Conservation (phyloP, 1,140 invertebrate genomes). For the Drosophila suzukii region DNA sequence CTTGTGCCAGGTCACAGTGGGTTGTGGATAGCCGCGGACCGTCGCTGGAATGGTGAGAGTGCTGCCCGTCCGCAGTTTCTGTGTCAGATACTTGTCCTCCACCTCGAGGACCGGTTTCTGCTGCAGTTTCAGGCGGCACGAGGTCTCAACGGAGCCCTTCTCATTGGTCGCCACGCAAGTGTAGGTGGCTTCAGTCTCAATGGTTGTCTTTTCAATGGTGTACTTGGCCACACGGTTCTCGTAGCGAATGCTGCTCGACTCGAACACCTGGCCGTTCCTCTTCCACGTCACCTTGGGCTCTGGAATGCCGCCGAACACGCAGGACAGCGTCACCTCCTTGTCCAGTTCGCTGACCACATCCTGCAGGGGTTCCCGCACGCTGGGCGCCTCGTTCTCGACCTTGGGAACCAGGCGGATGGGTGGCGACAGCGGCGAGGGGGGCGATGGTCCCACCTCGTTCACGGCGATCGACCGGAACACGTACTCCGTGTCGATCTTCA, state of each 20-base stretch:
- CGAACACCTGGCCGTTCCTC: slow-evolving; percentile 86
- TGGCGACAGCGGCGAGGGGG: slow-evolving; percentile 86
- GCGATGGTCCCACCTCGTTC: slow-evolving; percentile 89
- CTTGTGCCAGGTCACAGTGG: slow-evolving; percentile 88
- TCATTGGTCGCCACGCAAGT: slow-evolving; percentile 90
- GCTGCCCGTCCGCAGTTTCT: slow-evolving; percentile 87
- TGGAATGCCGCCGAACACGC: slow-evolving; percentile 93
- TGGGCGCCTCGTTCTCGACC: slow-evolving; percentile 86
- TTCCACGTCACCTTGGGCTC: slow-evolving; percentile 93
- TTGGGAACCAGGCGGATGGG: slow-evolving; percentile 86
- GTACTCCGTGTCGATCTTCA: slow-evolving; percentile 90
- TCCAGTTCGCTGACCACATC: slow-evolving; percentile 86
- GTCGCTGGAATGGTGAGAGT: slow-evolving; percentile 87
- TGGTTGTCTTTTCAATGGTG: slow-evolving; percentile 88
- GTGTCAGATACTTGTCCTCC: slow-evolving; percentile 87
- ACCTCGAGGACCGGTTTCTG: slow-evolving; percentile 88
- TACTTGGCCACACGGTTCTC: slow-evolving; percentile 91
- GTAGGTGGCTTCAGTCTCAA: slow-evolving; percentile 89
- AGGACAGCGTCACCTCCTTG: slow-evolving; percentile 88
- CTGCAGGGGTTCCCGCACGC: slow-evolving; percentile 87
- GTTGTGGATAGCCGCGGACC: slow-evolving; percentile 88
- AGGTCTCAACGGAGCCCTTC: slow-evolving; percentile 89
- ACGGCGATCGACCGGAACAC: slow-evolving; percentile 91
- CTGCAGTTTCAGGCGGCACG: slow-evolving; percentile 88
- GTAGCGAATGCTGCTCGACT: slow-evolving; percentile 87